Evolutionary conservation across 37 sponge, comb jelly and placozoan species (phyloP), one percentile per base, ranked within the genome.

Genomic region (Beroe ovata): DNA sequence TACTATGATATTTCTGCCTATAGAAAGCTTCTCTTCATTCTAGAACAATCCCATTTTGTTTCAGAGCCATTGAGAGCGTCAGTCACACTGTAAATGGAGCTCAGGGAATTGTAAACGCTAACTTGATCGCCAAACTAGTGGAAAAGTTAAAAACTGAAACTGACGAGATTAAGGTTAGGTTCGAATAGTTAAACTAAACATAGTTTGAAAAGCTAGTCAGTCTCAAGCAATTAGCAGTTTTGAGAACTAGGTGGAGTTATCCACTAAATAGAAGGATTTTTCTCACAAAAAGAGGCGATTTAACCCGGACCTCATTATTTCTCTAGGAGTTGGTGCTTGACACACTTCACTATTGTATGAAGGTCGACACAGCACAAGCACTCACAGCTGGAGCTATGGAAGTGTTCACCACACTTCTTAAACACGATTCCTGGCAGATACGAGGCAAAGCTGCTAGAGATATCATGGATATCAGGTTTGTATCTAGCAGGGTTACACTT

Each of bases 261-360:
- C 59, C 11, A 58, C 59, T 58, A 11, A 58, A 58, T 58, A 58
- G 16, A 58, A 19, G n/a, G n/a, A n/a, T n/a, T n/a, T n/a, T n/a
- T n/a, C n/a, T n/a, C n/a, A n/a, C n/a, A n/a, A n/a, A n/a, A n/a
- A n/a, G n/a, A n/a, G n/a, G n/a, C n/a, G n/a, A n/a, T n/a, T n/a
- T n/a, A n/a, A n/a, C n/a, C n/a, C n/a, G n/a, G n/a, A n/a, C n/a
- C n/a, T n/a, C n/a, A n/a, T n/a, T n/a, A n/a, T n/a, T n/a, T n/a
- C n/a, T n/a, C n/a, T 29, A 95, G 93, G 91, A 92, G 59, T 42
- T 95, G 39, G 90, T 94, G 6, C 66, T 96, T 59, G 92, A 93
- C 64, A 94, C 94, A 29, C 90, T 96, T 3, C 94, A 96, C 92
- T 94, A 92, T 93, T 96, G 97, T 60, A 92, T 94, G 89, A 62